Evolutionary conservation across 2,888 invertebrate species (phyloP).

Genomic region (Eulithis testata): DNA sequence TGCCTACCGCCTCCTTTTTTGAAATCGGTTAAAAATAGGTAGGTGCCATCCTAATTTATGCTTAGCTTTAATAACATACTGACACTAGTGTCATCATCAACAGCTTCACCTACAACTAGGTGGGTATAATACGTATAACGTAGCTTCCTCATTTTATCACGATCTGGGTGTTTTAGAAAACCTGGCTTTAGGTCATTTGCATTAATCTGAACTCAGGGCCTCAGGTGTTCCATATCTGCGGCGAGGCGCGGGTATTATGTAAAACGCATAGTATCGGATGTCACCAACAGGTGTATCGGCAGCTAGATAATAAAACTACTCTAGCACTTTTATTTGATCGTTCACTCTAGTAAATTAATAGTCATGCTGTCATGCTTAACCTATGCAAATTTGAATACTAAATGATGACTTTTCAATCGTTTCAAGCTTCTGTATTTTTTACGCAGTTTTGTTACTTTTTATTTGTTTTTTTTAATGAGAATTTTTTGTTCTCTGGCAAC

Average conservation of each 20-base stretch:
- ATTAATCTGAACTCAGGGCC: conserved; percentile 44
- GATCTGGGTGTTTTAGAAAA: background rate
- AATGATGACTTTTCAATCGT: conserved; percentile 3
- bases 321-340: conserved; percentile 48
- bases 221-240: conserved; percentile 54
- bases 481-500: too few relatives aligned
- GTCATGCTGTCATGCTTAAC: background rate
- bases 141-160: too few relatives aligned
- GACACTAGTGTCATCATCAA: too few relatives aligned
- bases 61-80: too few relatives aligned
- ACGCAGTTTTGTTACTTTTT: background rate
- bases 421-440: conserved; percentile 18
- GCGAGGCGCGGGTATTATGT: conserved; percentile 62
- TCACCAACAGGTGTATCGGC: conserved; percentile 67
- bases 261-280: conserved; percentile 65
- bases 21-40: too few relatives aligned
- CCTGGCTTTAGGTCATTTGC: conserved; percentile 31
- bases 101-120: too few relatives aligned
- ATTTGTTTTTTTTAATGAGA: background rate
- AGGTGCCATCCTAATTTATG: too few relatives aligned
- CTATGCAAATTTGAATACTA: conserved; percentile 16
- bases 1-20: too few relatives aligned
- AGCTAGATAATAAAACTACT: conserved; percentile 61
- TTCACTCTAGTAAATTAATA: conserved; percentile 14
- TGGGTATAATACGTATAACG: too few relatives aligned